Evolutionary conservation across 2,888 invertebrate genomes (phyloP), one percentile per base, ranked within the genome.

Genomic region (Tyria jacobaeae): DNA sequence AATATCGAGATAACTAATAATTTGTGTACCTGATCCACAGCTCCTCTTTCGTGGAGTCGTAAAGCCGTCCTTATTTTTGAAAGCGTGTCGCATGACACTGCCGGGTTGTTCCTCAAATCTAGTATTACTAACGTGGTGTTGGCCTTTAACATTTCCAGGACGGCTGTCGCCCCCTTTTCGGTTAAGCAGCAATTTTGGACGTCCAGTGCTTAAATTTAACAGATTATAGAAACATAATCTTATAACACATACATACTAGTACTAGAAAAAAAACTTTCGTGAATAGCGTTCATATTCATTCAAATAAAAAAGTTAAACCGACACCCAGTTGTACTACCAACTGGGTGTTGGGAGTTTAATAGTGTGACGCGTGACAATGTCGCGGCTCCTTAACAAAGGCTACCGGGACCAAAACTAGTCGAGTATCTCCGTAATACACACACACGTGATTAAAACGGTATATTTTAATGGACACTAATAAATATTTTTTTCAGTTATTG

Each of bases 161-260:
- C 94, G 7, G 94, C 84, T 10, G 87, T 80, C 0, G 95, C 95
- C 1, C 96, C 94, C 17, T 89, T 87, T 73, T 97, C 96, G 0
- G 96, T 95, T 15, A 97, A 82, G 0, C 96, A 96, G 80, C 97
- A 97, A 73, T 95, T 95, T 81, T 97, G 97, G 79, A 97, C 87
- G 80, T 97, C 97, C 57, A 97, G 79, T 0, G 96, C 97, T 92
- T 12, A 14, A 52, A 24, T 24, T 15, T 21, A 21, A n/a, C n/a
- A 27, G n/a, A 31, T 10, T 25, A 2, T n/a, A 4, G 27, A 27
- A 35, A 10, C n/a, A 49, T 25, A 14, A 6, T 15, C 24, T 34
- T 17, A 14, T 0, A 54, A 15, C 21, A 15, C 3, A 24, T 21
- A 41, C 39, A n/a, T n/a, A n/a, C n/a, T n/a, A n/a, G n/a, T n/a